Base-by-base conservation (phyloP, 2,797 vertebrate species). In the Macropodus opercularis region DNA sequence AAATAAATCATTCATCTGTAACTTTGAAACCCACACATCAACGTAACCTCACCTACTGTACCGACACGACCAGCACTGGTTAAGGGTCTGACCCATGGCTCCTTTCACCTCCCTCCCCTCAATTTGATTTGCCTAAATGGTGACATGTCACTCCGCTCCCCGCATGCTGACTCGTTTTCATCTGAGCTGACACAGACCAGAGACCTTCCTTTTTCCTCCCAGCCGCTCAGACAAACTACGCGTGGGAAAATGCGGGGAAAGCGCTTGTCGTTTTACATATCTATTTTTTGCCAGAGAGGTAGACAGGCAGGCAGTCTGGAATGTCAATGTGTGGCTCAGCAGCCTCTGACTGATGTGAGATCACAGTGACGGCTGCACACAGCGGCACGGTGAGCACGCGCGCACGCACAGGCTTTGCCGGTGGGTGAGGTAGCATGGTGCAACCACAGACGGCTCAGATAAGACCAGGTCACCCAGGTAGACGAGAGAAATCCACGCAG, bases 231-330 rank as follows among this genome's bases (percentile, higher is more conserved):
- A 84, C 62, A 82, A 87, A 83, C 86, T 87, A 55, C 82, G 89
- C 81, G 78, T 90, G 87, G 85, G 85, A 88, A 88, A 89, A 83
- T 49, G 14, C 41, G 64, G 78, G 55, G 12, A 38, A 59, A 47
- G 69, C 63, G 72, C 79, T 88, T 85, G 83, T 84, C 70, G 73
- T 86, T 91, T 92, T 90, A 89, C 89, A 88, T 89, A 88, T 90
- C 87, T 90, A 91, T 91, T 90, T 91, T n/a, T 87, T 85, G 84
- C 83, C 79, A 77, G 70, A 81, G 73, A 82, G 75, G 73, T 67
- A 79, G 76, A 76, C 73, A 60, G 66, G 65, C 63, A 80, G 75
- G 83, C 82, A 80, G 87, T 72, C 84, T 85, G 76, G 87, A 88
- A 90, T 88, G 84, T 83, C 87, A 88, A 87, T 88, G 85, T 81